These are phyloP conservation scores for Anoplius nigerrimus DNA, from an alignment of 2,888 invertebrate genomes.

Conservation along the genomic window DNA sequence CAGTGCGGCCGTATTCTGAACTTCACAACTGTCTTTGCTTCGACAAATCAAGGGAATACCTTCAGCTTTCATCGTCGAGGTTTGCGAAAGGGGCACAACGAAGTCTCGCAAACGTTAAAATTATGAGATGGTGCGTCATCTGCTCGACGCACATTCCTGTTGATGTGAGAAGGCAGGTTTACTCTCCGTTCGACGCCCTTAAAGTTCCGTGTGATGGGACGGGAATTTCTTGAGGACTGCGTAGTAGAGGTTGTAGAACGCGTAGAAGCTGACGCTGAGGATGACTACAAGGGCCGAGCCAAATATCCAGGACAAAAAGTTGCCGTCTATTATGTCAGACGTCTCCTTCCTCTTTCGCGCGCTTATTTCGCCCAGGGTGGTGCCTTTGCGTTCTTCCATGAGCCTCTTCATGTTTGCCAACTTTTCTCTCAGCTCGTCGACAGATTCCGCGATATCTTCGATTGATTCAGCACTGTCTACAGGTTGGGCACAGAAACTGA, in stretches of 20 bases:
- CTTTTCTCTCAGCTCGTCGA: constrained; percentile 87
- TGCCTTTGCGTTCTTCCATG: constrained; percentile 83
- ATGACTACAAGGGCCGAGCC: constrained; percentile 87
- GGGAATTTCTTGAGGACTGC: constrained; percentile 90
- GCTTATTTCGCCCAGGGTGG: constrained; percentile 76
- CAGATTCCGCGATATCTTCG: constrained; percentile 80
- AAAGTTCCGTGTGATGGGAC: constrained; percentile 87
- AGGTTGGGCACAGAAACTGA: too few relatives aligned
- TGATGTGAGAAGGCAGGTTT: too few relatives aligned
- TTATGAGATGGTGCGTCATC: too few relatives aligned
- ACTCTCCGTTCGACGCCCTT: constrained; percentile 64
- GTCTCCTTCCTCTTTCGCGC: constrained; percentile 68
- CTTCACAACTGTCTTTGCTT: too few relatives aligned
- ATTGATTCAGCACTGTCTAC: constrained; percentile 50
- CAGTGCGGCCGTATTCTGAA: too few relatives aligned
- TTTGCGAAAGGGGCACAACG: too few relatives aligned
- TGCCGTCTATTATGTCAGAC: constrained; percentile 84
- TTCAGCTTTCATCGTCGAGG: too few relatives aligned
- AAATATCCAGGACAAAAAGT: constrained; percentile 89
- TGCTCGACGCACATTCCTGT: too few relatives aligned
- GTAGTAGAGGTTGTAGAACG: constrained; percentile 88
- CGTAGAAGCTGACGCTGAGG: constrained; percentile 87
- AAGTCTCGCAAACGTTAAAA: too few relatives aligned
- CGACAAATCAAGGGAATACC: too few relatives aligned
- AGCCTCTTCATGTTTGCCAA: constrained; percentile 87